phyloP scores from a whole-genome alignment of 1,140 invertebrate genomes.

The Armadillidium nasatum region DNA sequence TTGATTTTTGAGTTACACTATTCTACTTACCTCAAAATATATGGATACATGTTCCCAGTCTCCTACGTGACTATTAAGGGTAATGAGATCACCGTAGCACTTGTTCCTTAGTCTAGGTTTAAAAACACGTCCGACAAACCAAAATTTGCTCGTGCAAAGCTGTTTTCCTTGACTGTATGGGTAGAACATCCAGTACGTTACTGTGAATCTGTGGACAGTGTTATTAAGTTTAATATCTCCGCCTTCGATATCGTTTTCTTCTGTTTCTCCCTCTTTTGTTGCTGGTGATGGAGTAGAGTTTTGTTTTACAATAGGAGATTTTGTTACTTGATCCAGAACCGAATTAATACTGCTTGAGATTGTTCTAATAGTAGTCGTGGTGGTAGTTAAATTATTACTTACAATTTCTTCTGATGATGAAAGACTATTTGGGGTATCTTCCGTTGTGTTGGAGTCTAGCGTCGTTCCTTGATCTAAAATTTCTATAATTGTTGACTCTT shows the following conservation, averaged over 20 bases:
- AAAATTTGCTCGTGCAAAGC: conserved; percentile 53
- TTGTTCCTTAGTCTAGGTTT: conserved; percentile 56
- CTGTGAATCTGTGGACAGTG: conserved; percentile 53
- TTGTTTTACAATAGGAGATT: neutral
- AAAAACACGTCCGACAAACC: conserved; percentile 55
- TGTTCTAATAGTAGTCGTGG: too few species aligned
- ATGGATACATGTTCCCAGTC: conserved; percentile 65
- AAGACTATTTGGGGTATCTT: too few species aligned
- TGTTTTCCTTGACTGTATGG: conserved; percentile 61
- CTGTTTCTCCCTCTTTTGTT: neutral
- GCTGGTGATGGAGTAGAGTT: neutral
- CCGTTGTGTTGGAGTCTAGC: too few species aligned
- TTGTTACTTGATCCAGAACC: too few species aligned
- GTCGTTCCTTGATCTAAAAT: too few species aligned
- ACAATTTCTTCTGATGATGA: too few species aligned
- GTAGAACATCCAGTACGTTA: conserved; percentile 66
- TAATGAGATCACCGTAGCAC: conserved; percentile 56
- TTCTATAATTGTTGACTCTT: too few species aligned
- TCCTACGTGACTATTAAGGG: conserved; percentile 61
- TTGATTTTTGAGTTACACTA: too few species aligned
- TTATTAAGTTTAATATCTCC: neutral
- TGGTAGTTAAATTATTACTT: too few species aligned
- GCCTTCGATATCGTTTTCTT: neutral
- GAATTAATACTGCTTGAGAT: too few species aligned
- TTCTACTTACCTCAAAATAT: conserved; percentile 53